A percentile compares a stretch with the other conserved stretches of the same genome.
Conservation (phyloP, 2,797 vertebrate genomes). For the Enteromius afrohamiltoni region DNA sequence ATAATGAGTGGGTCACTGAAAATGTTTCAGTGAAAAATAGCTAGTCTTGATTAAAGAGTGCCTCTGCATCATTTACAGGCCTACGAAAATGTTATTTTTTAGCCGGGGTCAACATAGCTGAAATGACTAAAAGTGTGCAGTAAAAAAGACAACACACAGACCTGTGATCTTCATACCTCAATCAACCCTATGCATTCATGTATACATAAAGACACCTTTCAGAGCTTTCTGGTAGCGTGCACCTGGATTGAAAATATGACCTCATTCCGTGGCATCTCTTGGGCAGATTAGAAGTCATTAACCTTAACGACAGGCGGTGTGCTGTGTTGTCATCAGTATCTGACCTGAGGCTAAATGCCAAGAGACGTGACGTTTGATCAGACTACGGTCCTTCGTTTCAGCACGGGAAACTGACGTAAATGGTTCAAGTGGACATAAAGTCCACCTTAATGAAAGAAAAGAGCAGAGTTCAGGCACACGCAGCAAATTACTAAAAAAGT, state of each 20-base stretch:
- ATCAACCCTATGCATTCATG: conserved; percentile 38
- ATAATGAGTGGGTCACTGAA: conserved; percentile 37
- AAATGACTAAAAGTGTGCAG: conserved; percentile 24
- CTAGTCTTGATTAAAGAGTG: conserved; percentile 18
- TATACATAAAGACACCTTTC: conserved; percentile 54
- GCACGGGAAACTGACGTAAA: neutral
- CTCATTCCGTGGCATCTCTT: conserved; percentile 47
- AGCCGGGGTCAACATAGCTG: conserved; percentile 30
- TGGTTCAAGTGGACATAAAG: neutral
- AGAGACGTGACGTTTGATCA: conserved; percentile 62
- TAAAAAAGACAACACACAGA: conserved; percentile 32
- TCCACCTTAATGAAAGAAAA: neutral
- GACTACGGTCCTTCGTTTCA: conserved; percentile 45
- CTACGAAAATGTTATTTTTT: conserved; percentile 36
- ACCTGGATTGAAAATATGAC: conserved; percentile 56
- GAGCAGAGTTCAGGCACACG: conserved; percentile 3
- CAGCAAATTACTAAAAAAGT: neutral
- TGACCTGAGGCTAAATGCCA: conserved; percentile 50
- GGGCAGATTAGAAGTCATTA: conserved; percentile 65
- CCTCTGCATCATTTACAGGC: conserved; percentile 6
- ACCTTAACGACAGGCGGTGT: conserved; percentile 64
- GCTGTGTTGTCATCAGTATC: conserved; percentile 58
- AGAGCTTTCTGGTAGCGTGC: conserved; percentile 48
- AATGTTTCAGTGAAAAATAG: conserved; percentile 25
- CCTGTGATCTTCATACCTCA: conserved; percentile 14